Conservation (phyloP, 37 sponge, comb jelly and placozoan species). For the Ianthella basta region DNA sequence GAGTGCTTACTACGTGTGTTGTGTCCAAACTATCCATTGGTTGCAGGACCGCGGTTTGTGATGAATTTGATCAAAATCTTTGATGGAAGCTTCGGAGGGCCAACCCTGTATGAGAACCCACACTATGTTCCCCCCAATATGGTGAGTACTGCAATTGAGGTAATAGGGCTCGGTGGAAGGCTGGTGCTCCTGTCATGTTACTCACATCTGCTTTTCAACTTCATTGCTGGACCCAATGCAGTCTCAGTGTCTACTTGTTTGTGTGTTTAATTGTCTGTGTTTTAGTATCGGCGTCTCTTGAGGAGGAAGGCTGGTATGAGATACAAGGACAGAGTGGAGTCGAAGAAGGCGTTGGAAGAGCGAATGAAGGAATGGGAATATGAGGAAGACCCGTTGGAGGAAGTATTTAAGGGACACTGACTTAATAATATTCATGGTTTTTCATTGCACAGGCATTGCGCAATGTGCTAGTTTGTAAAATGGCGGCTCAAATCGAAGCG, state of each 20-base stretch:
- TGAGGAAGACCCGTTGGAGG: slow-evolving; percentile 53
- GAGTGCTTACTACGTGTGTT: not conserved
- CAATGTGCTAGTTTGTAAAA: no score
- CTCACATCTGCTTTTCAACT: no score
- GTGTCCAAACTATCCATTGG: not conserved
- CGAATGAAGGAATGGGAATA: slow-evolving; percentile 35
- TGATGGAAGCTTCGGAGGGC: slow-evolving; percentile 94
- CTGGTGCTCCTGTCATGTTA: not conserved
- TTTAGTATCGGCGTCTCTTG: slow-evolving; percentile 55
- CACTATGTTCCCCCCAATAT: slow-evolving; percentile 91
- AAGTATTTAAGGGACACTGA: slow-evolving; percentile 38
- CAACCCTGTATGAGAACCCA: slow-evolving; percentile 91
- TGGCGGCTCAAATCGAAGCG: no score
- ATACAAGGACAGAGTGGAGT: slow-evolving; percentile 54
- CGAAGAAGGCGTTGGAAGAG: slow-evolving; percentile 29
- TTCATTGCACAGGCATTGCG: no score
- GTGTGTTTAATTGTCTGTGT: not conserved
- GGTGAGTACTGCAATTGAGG: slow-evolving; percentile 39
- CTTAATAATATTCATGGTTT: no score
- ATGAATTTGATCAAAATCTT: slow-evolving; percentile 91
- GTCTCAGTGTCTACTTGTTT: not conserved
- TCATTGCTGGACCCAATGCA: no score
- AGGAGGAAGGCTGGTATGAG: slow-evolving; percentile 48
- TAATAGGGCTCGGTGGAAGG: not conserved
- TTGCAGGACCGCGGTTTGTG: slow-evolving; percentile 90